These are phyloP conservation scores for Brachypodius melanocephalos DNA, from an alignment of 2,113 vertebrate genomes.

Conservation along the genomic window DNA sequence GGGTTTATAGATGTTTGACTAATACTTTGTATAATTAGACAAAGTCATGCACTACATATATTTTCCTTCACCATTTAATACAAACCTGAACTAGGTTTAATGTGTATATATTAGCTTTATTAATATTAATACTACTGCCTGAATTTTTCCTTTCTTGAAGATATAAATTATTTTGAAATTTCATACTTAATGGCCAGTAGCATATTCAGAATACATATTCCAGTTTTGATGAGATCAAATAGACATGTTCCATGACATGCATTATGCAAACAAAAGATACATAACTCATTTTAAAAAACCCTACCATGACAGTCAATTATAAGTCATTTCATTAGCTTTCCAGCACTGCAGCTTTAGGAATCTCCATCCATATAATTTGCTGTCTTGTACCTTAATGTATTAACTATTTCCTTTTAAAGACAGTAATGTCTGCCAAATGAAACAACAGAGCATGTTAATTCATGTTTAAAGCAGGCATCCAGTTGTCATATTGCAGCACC, in stretches of 20 bases:
- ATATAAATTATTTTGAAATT: slow-evolving; percentile 5
- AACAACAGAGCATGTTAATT: slow-evolving; percentile 34
- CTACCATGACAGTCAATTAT: background rate
- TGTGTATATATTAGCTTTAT: background rate
- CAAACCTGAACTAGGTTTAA: background rate
- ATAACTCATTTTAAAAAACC: background rate
- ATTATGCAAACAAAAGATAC: slow-evolving; percentile 42
- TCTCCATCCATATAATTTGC: background rate
- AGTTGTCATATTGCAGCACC: slow-evolving; percentile 50
- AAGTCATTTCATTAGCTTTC: slow-evolving; percentile 31
- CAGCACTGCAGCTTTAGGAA: background rate
- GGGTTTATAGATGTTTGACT: background rate
- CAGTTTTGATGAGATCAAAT: slow-evolving; percentile 21
- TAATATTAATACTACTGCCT: background rate
- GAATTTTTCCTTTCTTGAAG: background rate
- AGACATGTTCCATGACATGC: background rate
- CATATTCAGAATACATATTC: background rate
- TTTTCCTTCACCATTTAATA: slow-evolving; percentile 1
- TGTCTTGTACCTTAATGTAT: background rate
- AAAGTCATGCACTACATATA: background rate
- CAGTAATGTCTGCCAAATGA: slow-evolving; percentile 48
- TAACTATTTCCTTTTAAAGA: slow-evolving; percentile 33
- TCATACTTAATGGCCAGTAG: background rate
- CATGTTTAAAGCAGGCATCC: slow-evolving; percentile 38
- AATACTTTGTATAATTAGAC: background rate